Conservation (phyloP, 2,888 invertebrate species). For the Polyommatus icarus region DNA sequence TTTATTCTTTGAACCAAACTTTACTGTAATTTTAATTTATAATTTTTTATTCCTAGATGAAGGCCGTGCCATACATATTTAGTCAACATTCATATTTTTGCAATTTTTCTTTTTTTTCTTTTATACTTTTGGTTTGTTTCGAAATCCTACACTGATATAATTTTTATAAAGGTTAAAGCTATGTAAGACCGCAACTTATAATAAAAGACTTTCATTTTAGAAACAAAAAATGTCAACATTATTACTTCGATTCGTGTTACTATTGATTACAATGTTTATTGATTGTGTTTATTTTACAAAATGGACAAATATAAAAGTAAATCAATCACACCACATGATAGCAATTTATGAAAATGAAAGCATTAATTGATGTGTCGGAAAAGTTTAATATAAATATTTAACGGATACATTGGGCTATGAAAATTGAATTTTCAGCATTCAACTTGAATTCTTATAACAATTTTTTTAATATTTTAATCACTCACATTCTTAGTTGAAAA, state of each 20-base stretch:
- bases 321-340: neutral
- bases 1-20: constrained; percentile 31
- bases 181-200: neutral
- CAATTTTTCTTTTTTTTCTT: constrained; percentile 37
- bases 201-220: neutral
- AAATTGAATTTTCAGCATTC: neutral
- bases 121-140: constrained; percentile 13
- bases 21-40: constrained; percentile 33
- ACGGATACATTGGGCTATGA: neutral
- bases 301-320: neutral
- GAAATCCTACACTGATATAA: neutral
- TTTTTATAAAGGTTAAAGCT: neutral
- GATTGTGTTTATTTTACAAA: neutral
- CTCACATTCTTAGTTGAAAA: too few relatives aligned
- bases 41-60: constrained; percentile 39
- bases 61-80: constrained; percentile 56
- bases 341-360: neutral
- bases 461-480: too few relatives aligned
- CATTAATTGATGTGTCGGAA: constrained; percentile 5
- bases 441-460: too few relatives aligned
- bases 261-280: neutral
- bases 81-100: constrained; percentile 46
- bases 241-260: neutral
- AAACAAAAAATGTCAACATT: neutral
- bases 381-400: neutral